phyloP scores from a whole-genome alignment of 2,797 vertebrate species.

The Odontamblyopus rebecca region DNA sequence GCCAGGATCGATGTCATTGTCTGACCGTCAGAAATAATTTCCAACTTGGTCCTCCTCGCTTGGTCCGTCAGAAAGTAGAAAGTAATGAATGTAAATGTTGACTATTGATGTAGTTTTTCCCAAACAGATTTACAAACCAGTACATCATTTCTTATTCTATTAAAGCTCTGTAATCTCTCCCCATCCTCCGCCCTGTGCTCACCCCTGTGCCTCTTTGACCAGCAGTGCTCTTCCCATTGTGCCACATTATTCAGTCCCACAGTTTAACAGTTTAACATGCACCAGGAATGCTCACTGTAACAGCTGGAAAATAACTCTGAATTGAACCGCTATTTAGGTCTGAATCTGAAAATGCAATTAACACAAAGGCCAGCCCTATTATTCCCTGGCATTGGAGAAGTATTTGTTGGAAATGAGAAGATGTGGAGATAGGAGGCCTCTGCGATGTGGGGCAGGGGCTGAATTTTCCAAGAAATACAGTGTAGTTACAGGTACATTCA shows the following conservation, averaged over 20 bases:
- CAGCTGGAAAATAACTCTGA: slow-evolving; percentile 56
- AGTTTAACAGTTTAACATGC: slow-evolving; percentile 68
- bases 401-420: slow-evolving; percentile 63
- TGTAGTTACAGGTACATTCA: slow-evolving; percentile 18
- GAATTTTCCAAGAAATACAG: slow-evolving; percentile 45
- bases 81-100: too few relatives aligned
- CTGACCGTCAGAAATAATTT: too few relatives aligned
- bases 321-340: slow-evolving; percentile 50
- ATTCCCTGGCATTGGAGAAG: slow-evolving; percentile 54
- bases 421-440: slow-evolving; percentile 55
- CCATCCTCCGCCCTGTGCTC: not conserved
- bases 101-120: too few relatives aligned
- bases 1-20: too few relatives aligned
- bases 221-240: slow-evolving; percentile 31
- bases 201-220: slow-evolving; percentile 15
- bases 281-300: slow-evolving; percentile 35
- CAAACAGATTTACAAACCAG: too few relatives aligned
- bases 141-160: too few relatives aligned
- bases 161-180: slow-evolving; percentile 21
- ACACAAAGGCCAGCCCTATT: slow-evolving; percentile 63
- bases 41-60: too few relatives aligned
- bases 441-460: slow-evolving; percentile 6
- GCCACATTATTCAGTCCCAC: slow-evolving; percentile 28
- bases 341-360: slow-evolving; percentile 69
- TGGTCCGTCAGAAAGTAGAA: too few relatives aligned